Evolutionary conservation across 1,140 invertebrate species (phyloP), one percentile per base, ranked within the genome.

Genomic region (Drosophila nebulosa): DNA sequence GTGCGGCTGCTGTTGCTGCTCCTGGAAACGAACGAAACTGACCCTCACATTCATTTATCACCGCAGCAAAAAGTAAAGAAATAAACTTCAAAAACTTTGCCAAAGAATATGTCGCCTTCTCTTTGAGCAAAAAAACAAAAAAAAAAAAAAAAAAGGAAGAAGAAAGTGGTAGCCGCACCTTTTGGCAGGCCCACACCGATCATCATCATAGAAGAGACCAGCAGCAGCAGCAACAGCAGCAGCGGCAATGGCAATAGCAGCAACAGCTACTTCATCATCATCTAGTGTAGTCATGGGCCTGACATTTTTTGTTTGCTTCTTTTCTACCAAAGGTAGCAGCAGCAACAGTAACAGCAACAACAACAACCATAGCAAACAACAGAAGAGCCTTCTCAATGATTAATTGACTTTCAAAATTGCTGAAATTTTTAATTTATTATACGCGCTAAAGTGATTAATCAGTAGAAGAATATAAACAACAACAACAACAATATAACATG

Each of bases 381-480:
- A 69, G 61, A 71, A 64, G 66, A 75, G 69, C 71, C 76, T 74
- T 78, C 73, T 56, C 78, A 75, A 90, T 90, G 88, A 90, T 90
- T 90, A 90, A 90, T 90, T 90, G 88, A 90, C 88, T 90, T 89
- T 90, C 88, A 90, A 90, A 90, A 90, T 90, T 88, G 88, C 88
- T 90, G 88, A 90, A 90, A 90, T 90, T 90, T 89, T 90, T 90
- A 90, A 90, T 90, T 90, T 90, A 90, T 90, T 90, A 90, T 90
- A 84, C 89, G 79, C 88, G 81, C 83, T 74, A 80, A 84, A 88
- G 88, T 90, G 88, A 90, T 90, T 90, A 90, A 90, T 90, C 88
- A 90, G 78, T 80, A 74, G 73, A 67, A 74, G 69, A 78, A 86
- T 69, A 69, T 58, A 75, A 69, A 52, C 56, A 75, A 58, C 56